Percentiles rank a stretch among this genome's conserved stretches.
phyloP scores from a whole-genome alignment of 2,888 invertebrate species.

The Diarsia dahlii region DNA sequence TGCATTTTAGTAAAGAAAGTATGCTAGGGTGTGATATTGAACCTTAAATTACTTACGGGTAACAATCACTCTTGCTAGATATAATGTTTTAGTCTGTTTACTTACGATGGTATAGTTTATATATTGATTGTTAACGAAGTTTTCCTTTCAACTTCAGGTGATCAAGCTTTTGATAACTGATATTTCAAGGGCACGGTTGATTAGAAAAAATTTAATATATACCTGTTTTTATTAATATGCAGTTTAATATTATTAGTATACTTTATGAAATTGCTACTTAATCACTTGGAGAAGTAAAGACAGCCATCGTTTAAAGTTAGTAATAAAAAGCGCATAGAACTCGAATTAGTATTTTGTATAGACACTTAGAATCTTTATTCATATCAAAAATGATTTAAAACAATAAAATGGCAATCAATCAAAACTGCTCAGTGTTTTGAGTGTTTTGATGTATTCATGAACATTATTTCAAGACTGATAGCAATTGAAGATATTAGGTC shows the following conservation, averaged over 20 bases:
- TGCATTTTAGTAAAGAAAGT: conserved; percentile 45
- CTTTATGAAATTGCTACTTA: conserved; percentile 43
- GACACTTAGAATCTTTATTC: conserved; percentile 21
- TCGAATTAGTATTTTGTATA: conserved; percentile 20
- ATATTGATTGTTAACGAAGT: conserved; percentile 1
- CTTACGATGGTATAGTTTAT: background rate
- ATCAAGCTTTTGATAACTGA: conserved; percentile 11
- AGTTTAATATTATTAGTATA: conserved; percentile 17
- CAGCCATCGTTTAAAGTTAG: conserved; percentile 59
- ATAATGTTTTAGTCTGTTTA: conserved; percentile 13
- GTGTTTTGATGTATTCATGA: conserved; percentile 9
- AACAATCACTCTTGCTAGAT: conserved; percentile 19
- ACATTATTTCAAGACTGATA: conserved; percentile 31
- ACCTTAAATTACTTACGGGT: conserved; percentile 23
- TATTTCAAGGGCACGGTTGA: conserved; percentile 48
- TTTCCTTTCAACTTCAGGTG: conserved; percentile 1
- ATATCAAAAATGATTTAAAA: conserved; percentile 12
- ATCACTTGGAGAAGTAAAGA: conserved; percentile 54
- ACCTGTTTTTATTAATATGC: conserved; percentile 36
- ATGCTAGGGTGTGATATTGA: conserved; percentile 36
- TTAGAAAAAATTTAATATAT: conserved; percentile 29
- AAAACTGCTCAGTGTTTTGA: conserved; percentile 17
- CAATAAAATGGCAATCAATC: conserved; percentile 21
- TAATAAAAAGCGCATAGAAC: conserved; percentile 40
- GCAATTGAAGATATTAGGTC: conserved; percentile 57